A percentile compares a stretch with the other conserved stretches of the same genome.
Evolutionary conservation across 1,140 invertebrate species (phyloP).

Genomic region (Zaprionus davidi): DNA sequence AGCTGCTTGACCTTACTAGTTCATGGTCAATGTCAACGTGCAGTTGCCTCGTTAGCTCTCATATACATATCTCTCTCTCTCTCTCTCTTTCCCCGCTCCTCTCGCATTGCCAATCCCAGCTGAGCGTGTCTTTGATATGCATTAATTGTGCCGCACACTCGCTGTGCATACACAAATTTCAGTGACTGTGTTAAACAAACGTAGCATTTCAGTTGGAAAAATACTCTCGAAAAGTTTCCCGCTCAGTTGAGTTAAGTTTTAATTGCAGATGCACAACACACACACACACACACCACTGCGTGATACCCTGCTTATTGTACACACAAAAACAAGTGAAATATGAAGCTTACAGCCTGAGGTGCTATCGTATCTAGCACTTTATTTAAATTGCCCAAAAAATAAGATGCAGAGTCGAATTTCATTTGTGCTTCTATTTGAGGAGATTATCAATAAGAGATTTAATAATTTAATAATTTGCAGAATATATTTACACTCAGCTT

Average conservation of each 20-base stretch:
- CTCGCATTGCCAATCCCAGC: not conserved
- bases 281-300: not conserved
- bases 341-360: not conserved
- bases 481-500: no score
- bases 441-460: not conserved
- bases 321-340: not conserved
- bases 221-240: not conserved
- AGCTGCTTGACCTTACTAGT: constrained; percentile 52
- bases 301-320: not conserved
- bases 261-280: not conserved
- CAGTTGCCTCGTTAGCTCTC: constrained; percentile 5
- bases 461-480: not conserved
- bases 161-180: not conserved
- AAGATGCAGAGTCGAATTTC: not conserved
- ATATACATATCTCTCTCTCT: constrained; percentile 1
- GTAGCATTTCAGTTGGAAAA: not conserved
- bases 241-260: no score
- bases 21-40: constrained; percentile 62
- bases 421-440: not conserved
- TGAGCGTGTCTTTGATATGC: not conserved
- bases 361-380: no score
- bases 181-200: not conserved
- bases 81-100: not conserved
- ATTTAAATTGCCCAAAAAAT: not conserved
- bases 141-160: not conserved